Conservation (phyloP, 2,888 invertebrate species). For the Xestia c-nigrum region DNA sequence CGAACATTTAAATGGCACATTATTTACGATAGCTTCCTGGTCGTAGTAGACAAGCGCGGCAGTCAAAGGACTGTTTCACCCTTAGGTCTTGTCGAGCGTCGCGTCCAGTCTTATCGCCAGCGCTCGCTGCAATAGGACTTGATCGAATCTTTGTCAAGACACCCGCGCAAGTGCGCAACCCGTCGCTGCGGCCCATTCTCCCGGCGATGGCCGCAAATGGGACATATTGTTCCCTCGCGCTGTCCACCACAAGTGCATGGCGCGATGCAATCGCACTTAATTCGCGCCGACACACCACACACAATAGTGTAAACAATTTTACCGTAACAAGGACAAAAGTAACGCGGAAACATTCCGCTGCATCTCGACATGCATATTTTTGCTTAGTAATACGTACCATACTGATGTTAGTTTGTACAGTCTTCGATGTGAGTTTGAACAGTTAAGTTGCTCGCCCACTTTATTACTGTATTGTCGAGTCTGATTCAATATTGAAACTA, state of each 20-base stretch:
- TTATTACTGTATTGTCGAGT: slow-evolving; percentile 73
- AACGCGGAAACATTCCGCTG: slow-evolving; percentile 75
- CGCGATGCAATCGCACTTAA: slow-evolving; percentile 75
- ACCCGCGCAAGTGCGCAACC: slow-evolving; percentile 65
- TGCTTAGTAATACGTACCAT: slow-evolving; percentile 72
- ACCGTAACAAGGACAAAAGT: slow-evolving; percentile 75
- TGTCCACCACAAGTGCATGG: slow-evolving; percentile 71
- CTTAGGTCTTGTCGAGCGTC: slow-evolving; percentile 63
- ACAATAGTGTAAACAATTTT: slow-evolving; percentile 77
- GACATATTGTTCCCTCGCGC: slow-evolving; percentile 72
- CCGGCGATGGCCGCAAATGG: slow-evolving; percentile 69
- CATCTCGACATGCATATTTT: slow-evolving; percentile 74
- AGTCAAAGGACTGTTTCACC: slow-evolving; percentile 64
- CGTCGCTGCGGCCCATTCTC: slow-evolving; percentile 61
- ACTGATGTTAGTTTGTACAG: slow-evolving; percentile 61
- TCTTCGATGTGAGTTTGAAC: slow-evolving; percentile 69
- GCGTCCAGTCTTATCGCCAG: slow-evolving; percentile 62
- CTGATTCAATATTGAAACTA: slow-evolving; percentile 84
- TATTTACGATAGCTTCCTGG: slow-evolving; percentile 61
- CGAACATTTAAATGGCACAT: slow-evolving; percentile 61
- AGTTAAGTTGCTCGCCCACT: slow-evolving; percentile 74
- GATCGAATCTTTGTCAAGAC: slow-evolving; percentile 67
- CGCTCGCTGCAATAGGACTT: slow-evolving; percentile 63
- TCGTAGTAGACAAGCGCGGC: slow-evolving; percentile 54
- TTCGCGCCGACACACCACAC: slow-evolving; percentile 66